phyloP scores from a whole-genome alignment of 37 sponge, comb jelly and placozoan genomes.

The Ianthella basta region DNA sequence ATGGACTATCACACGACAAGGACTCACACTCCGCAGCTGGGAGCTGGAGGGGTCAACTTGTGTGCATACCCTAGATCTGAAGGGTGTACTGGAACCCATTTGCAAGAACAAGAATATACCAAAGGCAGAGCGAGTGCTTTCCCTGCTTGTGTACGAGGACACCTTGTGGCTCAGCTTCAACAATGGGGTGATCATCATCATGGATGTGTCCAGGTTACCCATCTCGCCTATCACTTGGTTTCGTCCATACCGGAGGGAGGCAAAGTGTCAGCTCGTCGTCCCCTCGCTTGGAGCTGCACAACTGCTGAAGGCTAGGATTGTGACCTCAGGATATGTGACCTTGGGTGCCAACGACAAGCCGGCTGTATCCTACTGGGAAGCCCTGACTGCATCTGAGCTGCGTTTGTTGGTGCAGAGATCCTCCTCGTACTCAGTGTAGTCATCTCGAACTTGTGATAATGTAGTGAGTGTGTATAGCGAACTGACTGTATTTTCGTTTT shows the following conservation, averaged over 20 bases:
- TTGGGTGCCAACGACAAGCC: constrained; percentile 44
- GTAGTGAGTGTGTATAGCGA: too few relatives aligned
- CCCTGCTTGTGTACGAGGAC: constrained; percentile 52
- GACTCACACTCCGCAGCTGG: constrained; percentile 57
- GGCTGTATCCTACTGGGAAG: constrained; percentile 72
- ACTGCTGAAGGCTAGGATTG: constrained; percentile 27
- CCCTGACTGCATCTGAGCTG: constrained; percentile 46
- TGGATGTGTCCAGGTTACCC: constrained; percentile 33
- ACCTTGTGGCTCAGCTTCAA: constrained; percentile 73
- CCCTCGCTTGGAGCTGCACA: constrained; percentile 12
- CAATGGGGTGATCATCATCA: constrained; percentile 63
- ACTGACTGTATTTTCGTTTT: too few relatives aligned
- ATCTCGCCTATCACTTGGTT: constrained; percentile 50
- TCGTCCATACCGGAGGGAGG: constrained; percentile 52
- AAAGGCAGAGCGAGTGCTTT: constrained; percentile 53
- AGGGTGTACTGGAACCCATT: constrained; percentile 38
- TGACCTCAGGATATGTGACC: constrained; percentile 78
- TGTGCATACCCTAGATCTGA: constrained; percentile 41
- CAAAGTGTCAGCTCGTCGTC: constrained; percentile 61
- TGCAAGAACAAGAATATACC: constrained; percentile 40
- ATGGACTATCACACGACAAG: constrained; percentile 58
- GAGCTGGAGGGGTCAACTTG: constrained; percentile 38
- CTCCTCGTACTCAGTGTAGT: too few relatives aligned
- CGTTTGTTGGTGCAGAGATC: constrained; percentile 38
- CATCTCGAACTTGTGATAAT: too few relatives aligned